Evolutionary conservation across 1,140 invertebrate species (phyloP).

Genomic region (Phocides pigmalion): DNA sequence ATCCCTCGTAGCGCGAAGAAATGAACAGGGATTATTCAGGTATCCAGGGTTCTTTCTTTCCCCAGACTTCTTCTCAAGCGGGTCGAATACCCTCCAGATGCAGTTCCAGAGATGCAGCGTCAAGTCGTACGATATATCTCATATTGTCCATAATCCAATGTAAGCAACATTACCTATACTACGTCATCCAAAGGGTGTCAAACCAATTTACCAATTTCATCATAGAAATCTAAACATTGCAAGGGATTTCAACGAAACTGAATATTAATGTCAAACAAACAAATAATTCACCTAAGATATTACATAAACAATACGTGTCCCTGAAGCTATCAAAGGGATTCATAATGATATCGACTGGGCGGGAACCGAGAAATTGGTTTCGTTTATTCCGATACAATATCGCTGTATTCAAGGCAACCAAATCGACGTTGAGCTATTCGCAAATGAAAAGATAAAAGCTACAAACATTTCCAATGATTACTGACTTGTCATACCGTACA

Average conservation of each 20-base stretch:
- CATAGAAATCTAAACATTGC: neutral
- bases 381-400: constrained; percentile 13
- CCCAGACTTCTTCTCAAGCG: no score
- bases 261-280: constrained; percentile 5
- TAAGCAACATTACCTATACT: no score
- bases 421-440: constrained; percentile 12
- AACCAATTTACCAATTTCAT: neutral
- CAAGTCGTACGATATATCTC: no score
- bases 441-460: constrained; percentile 16
- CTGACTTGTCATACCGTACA: neutral
- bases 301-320: constrained; percentile 29
- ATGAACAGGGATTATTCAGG: no score
- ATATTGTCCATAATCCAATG: no score
- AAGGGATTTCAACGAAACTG: constrained; percentile 3
- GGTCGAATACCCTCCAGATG: no score
- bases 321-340: constrained; percentile 31
- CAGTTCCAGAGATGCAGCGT: no score
- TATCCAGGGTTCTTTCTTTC: no score
- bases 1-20: no score
- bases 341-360: constrained; percentile 26
- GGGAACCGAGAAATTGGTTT: constrained; percentile 29
- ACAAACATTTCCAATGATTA: constrained; percentile 9
- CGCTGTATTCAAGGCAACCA: constrained; percentile 7
- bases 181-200: neutral
- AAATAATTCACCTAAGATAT: constrained; percentile 18